Evolutionary conservation across 2,888 invertebrate genomes (phyloP).

Genomic region (Coelopa pilipes): DNA sequence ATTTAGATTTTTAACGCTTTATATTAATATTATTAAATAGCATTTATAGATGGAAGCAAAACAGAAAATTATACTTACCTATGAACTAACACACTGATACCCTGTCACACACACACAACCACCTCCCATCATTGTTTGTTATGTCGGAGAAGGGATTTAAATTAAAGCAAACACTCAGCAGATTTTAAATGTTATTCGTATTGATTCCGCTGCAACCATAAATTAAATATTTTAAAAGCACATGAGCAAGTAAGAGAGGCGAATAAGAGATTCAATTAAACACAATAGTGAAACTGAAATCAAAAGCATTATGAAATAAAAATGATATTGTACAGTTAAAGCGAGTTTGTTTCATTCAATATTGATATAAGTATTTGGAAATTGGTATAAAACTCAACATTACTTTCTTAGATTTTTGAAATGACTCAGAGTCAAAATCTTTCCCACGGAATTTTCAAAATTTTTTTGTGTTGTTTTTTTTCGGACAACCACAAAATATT

Average conservation of each 20-base stretch:
- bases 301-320: conserved; percentile 32
- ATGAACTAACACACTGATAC: conserved; percentile 30
- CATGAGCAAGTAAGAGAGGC: background rate
- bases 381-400: no score
- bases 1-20: conserved; percentile 37
- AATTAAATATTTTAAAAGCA: background rate
- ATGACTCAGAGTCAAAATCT: no score
- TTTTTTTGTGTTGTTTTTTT: no score
- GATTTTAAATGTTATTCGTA: conserved; percentile 20
- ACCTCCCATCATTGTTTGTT: conserved; percentile 28
- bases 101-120: conserved; percentile 16
- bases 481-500: no score
- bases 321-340: conserved; percentile 38
- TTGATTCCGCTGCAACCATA: background rate
- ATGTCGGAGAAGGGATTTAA: conserved; percentile 10
- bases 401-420: no score
- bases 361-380: no score
- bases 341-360: background rate
- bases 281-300: background rate
- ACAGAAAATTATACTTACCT: background rate
- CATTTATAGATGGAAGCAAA: conserved; percentile 18
- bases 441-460: no score
- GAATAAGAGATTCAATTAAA: background rate
- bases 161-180: background rate
- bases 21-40: conserved; percentile 30